Evolutionary conservation across 2,797 vertebrate genomes (phyloP).

Genomic region (Microhierax caerulescens): DNA sequence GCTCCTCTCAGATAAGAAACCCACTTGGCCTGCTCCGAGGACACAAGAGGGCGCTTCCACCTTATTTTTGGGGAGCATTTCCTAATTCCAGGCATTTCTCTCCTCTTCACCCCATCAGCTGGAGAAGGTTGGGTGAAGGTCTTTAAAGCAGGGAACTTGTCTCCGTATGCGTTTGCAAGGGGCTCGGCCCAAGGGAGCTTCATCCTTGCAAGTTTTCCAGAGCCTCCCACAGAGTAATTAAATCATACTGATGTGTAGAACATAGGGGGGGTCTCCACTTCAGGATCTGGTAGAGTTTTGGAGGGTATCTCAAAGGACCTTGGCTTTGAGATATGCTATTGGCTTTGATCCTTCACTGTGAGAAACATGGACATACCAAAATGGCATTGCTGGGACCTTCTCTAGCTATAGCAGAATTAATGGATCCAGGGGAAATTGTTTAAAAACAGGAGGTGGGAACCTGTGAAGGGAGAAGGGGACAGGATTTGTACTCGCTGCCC

Average conservation of each 20-base stretch:
- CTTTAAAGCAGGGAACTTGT: background rate
- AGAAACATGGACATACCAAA: background rate
- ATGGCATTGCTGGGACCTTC: background rate
- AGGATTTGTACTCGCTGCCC: background rate
- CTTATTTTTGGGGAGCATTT: slow-evolving; percentile 3
- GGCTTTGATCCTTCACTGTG: background rate
- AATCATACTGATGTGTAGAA: background rate
- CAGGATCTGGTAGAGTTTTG: background rate
- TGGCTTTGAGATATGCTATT: background rate
- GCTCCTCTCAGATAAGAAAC: background rate
- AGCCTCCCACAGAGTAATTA: background rate
- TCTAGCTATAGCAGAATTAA: background rate
- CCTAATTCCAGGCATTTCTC: background rate
- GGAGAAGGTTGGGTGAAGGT: slow-evolving; percentile 7
- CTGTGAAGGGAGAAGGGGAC: background rate
- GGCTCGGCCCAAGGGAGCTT: background rate
- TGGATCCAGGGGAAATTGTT: background rate
- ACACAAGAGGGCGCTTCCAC: slow-evolving; percentile 61
- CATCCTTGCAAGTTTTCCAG: background rate
- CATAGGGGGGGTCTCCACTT: background rate
- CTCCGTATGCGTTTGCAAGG: background rate
- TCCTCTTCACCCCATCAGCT: background rate
- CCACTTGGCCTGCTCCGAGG: background rate
- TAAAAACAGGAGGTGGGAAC: background rate
- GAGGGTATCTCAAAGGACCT: background rate